Evolutionary conservation across 2,888 invertebrate species (phyloP).

Genomic region (Lampropteryx suffumata): DNA sequence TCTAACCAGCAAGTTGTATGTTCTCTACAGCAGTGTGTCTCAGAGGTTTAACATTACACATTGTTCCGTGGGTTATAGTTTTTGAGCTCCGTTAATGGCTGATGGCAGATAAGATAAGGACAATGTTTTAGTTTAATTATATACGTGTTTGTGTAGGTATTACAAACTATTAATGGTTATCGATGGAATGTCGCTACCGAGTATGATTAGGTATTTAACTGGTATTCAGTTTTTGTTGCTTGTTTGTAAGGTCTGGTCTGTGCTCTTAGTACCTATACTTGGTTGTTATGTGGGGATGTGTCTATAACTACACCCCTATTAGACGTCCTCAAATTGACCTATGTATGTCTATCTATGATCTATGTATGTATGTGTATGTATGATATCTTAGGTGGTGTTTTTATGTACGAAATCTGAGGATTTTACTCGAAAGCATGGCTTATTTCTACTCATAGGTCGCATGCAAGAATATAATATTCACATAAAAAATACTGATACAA

Average conservation of each 20-base stretch:
- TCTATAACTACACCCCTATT: no score
- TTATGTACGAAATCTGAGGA: no score
- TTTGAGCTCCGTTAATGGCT: conserved; percentile 76
- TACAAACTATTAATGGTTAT: conserved; percentile 31
- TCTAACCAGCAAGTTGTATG: conserved; percentile 18
- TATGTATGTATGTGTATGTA: no score
- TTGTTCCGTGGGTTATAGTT: conserved; percentile 59
- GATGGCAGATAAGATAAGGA: conserved; percentile 77
- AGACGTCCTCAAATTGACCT: no score
- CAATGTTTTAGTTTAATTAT: conserved; percentile 79
- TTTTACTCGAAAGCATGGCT: no score
- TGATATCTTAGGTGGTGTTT: no score
- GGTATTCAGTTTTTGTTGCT: conserved; percentile 8
- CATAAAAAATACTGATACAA: no score
- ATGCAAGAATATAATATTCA: no score
- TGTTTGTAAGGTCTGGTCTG: background rate
- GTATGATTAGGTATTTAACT: conserved; percentile 1
- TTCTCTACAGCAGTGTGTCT: conserved; percentile 47
- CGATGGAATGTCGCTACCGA: conserved; percentile 28
- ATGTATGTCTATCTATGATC: no score
- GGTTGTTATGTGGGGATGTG: no score
- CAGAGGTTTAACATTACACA: conserved; percentile 46
- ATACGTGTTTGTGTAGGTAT: conserved; percentile 42
- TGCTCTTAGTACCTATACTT: background rate
- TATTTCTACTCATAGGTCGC: no score